These are phyloP conservation scores for Psittacula echo DNA, from an alignment of 2,797 vertebrate species.

Conservation along the genomic window DNA sequence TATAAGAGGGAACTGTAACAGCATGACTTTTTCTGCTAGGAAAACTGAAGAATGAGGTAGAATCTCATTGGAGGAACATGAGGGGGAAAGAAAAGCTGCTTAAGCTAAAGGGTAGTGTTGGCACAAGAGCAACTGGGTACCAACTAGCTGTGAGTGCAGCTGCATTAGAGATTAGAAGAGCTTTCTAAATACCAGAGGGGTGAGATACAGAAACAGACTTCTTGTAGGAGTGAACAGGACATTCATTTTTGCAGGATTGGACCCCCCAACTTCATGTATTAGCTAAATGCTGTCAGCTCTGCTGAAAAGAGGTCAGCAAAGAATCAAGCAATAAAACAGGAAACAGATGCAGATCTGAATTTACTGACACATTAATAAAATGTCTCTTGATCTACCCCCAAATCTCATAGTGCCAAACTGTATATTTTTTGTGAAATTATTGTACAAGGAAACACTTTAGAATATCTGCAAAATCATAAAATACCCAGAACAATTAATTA, in stretches of 20 bases:
- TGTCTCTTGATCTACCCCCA: neutral
- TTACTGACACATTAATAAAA: neutral
- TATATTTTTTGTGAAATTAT: neutral
- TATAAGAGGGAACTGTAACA: neutral
- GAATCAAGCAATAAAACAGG: neutral
- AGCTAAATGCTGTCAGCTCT: neutral
- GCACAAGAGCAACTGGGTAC: neutral
- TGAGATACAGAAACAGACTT: neutral
- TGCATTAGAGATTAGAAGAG: neutral
- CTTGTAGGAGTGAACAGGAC: neutral
- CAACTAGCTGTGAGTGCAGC: neutral
- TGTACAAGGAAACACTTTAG: neutral
- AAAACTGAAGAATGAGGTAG: neutral
- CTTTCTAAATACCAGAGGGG: neutral
- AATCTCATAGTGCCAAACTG: neutral
- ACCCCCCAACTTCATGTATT: neutral
- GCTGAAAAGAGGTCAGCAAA: neutral
- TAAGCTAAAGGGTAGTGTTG: neutral
- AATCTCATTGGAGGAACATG: neutral
- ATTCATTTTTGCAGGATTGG: neutral
- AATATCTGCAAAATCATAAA: neutral
- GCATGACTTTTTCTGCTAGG: neutral
- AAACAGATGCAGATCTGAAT: neutral
- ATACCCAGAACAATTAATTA: neutral
- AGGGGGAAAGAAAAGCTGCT: slow-evolving; percentile 28